Percentiles rank a stretch among this genome's conserved stretches.
phyloP scores from a whole-genome alignment of 1,140 invertebrate genomes.

The Tribolium madens region DNA sequence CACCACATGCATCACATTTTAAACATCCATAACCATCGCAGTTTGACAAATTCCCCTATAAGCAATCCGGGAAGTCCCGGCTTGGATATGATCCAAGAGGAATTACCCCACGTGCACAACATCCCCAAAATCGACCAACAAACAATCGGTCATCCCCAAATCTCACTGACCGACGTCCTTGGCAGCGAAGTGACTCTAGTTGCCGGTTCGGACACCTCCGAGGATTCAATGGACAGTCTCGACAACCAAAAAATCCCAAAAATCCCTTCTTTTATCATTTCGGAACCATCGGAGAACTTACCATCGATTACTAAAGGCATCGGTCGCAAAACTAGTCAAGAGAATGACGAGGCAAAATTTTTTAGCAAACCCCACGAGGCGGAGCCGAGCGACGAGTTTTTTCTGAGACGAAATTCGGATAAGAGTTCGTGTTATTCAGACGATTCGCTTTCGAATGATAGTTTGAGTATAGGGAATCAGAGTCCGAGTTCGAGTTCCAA shows the following conservation, averaged over 20 bases:
- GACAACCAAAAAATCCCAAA: constrained; percentile 66
- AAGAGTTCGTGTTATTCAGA: constrained; percentile 77
- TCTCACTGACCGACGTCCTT: constrained; percentile 89
- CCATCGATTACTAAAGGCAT: constrained; percentile 86
- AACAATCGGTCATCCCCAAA: constrained; percentile 77
- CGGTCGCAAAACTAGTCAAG: constrained; percentile 74
- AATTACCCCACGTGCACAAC: constrained; percentile 66
- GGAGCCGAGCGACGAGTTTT: constrained; percentile 57
- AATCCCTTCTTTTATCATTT: constrained; percentile 66
- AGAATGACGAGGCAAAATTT: constrained; percentile 63
- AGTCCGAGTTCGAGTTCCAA: constrained; percentile 62
- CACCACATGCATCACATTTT: constrained; percentile 65
- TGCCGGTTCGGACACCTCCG: constrained; percentile 73
- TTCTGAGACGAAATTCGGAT: constrained; percentile 66
- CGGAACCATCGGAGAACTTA: constrained; percentile 76
- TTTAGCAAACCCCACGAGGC: constrained; percentile 37
- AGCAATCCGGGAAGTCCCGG: constrained; percentile 75
- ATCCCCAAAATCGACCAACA: constrained; percentile 55
- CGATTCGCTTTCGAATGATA: constrained; percentile 75
- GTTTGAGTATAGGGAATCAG: constrained; percentile 61
- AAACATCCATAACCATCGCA: constrained; percentile 69
- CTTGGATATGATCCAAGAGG: constrained; percentile 90
- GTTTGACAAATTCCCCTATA: constrained; percentile 72
- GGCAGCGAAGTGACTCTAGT: constrained; percentile 84
- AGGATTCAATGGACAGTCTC: constrained; percentile 74